phyloP scores from a whole-genome alignment of 2,113 vertebrate species.

The Pelmatolapia mariae region DNA sequence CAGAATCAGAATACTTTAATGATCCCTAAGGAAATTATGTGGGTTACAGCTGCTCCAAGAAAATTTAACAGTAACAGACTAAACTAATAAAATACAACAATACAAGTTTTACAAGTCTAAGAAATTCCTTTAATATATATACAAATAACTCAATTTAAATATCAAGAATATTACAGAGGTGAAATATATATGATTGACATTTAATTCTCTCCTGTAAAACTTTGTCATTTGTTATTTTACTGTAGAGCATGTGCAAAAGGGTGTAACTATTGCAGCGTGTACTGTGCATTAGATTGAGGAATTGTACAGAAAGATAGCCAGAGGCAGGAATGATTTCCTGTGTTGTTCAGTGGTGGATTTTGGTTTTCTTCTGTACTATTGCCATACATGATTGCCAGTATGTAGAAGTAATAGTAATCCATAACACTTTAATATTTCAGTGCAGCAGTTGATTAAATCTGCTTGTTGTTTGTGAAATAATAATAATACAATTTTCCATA shows the following conservation, averaged over 20 bases:
- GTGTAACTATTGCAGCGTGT: background rate
- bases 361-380: background rate
- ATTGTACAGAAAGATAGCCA: background rate
- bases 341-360: background rate
- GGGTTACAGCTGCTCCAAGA: background rate
- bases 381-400: background rate
- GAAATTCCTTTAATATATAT: background rate
- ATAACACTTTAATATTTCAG: background rate
- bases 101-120: background rate
- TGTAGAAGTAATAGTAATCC: background rate
- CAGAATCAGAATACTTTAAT: background rate
- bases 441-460: background rate
- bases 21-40: background rate
- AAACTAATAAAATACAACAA: background rate
- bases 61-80: background rate
- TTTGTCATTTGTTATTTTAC: background rate
- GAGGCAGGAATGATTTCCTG: background rate
- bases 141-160: background rate
- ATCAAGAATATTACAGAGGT: too few species aligned
- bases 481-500: background rate
- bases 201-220: background rate
- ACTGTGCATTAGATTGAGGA: background rate
- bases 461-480: background rate
- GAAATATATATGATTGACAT: background rate
- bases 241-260: background rate